A percentile compares a stretch with the other conserved stretches of the same genome.
phyloP scores from a whole-genome alignment of 2,797 vertebrate species.

The Scolopax rusticola region DNA sequence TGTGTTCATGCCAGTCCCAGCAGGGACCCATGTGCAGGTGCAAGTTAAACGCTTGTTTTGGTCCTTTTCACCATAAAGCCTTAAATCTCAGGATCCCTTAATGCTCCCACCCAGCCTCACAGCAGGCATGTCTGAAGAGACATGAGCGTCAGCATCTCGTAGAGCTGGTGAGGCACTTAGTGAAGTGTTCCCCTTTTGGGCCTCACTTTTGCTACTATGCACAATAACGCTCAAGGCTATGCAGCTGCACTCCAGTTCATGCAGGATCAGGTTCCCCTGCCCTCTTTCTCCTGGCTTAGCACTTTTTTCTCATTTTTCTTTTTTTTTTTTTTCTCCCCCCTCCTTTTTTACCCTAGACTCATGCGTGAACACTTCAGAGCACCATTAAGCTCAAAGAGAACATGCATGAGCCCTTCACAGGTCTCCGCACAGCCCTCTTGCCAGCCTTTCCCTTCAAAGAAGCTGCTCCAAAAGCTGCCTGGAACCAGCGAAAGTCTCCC shows the following conservation, averaged over 20 bases:
- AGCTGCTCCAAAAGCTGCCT: not conserved
- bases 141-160: not conserved
- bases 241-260: constrained; percentile 67
- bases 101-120: constrained; percentile 29
- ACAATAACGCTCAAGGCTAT: constrained; percentile 59
- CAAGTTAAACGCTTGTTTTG: not conserved
- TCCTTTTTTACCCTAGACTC: not conserved
- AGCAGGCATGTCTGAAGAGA: constrained; percentile 50
- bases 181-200: constrained; percentile 52
- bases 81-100: constrained; percentile 34
- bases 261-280: constrained; percentile 71
- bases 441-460: not conserved
- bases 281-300: constrained; percentile 64
- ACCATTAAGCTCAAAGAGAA: not conserved
- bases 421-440: not conserved
- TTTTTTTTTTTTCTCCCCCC: not conserved
- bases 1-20: not conserved
- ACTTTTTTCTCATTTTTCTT: not conserved
- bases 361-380: not conserved
- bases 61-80: constrained; percentile 4
- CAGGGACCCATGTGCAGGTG: not conserved
- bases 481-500: not conserved
- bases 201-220: constrained; percentile 64
- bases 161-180: constrained; percentile 37
- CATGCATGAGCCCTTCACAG: not conserved